Conservation (phyloP, 2,888 invertebrate genomes). For the Neuroscelio doddi region DNA sequence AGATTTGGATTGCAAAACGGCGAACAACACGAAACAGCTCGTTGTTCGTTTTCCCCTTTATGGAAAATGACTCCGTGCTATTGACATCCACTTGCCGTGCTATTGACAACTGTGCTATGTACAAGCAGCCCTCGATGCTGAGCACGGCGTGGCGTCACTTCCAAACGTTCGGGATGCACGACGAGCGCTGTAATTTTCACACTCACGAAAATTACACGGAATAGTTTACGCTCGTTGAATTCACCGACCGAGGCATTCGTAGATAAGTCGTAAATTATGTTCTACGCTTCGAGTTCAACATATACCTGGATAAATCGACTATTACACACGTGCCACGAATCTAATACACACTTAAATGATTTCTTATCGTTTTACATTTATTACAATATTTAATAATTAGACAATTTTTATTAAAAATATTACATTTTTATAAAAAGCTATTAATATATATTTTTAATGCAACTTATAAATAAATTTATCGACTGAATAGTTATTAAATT, state of each 20-base stretch:
- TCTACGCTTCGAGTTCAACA: slow-evolving; percentile 3
- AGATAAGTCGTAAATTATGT: slow-evolving; percentile 28
- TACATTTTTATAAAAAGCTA: no score
- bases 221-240: slow-evolving; percentile 23
- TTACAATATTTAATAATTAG: no score
- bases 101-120: slow-evolving; percentile 47
- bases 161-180: slow-evolving; percentile 38
- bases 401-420: no score
- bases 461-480: no score
- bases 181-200: slow-evolving; percentile 43
- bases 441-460: no score
- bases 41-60: slow-evolving; percentile 42
- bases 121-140: slow-evolving; percentile 43
- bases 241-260: background rate
- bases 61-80: slow-evolving; percentile 65
- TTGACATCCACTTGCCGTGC: slow-evolving; percentile 64
- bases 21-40: slow-evolving; percentile 38
- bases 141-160: slow-evolving; percentile 44
- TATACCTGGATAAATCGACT: slow-evolving; percentile 21
- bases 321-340: background rate
- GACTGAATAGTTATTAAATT: no score
- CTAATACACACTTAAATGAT: no score
- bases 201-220: slow-evolving; percentile 44
- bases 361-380: no score
- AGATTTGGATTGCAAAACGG: slow-evolving; percentile 28